Evolutionary conservation across 2,797 vertebrate genomes (phyloP).

Genomic region (Perdix hodgsoniae): DNA sequence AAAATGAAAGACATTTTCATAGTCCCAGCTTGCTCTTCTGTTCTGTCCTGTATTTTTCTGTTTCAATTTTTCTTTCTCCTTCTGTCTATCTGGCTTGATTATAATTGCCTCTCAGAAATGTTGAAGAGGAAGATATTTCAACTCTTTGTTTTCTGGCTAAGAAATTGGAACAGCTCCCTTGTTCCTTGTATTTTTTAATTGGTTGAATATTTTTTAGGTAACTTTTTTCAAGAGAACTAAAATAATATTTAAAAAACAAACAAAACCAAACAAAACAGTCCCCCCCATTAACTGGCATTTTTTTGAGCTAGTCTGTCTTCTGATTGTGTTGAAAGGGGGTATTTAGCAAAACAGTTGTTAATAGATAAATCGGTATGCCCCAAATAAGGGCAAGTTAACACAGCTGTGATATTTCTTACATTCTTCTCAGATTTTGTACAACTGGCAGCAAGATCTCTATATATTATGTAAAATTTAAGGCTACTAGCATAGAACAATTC

Average conservation of each 20-base stretch:
- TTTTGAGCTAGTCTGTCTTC: neutral
- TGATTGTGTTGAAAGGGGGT: neutral
- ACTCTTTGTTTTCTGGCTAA: neutral
- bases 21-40: neutral
- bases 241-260: neutral
- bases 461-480: neutral
- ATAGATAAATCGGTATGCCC: neutral
- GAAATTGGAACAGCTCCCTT: neutral
- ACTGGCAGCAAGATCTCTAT: neutral
- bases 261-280: neutral
- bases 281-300: neutral
- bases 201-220: neutral
- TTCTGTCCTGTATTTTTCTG: neutral
- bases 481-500: neutral
- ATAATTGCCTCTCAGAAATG: neutral
- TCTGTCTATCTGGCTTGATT: neutral
- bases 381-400: neutral
- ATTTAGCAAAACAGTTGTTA: neutral
- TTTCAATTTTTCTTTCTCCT: neutral
- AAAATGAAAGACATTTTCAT: neutral
- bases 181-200: neutral
- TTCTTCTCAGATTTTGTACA: neutral
- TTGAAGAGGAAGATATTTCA: neutral
- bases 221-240: neutral
- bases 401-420: neutral